These are phyloP conservation scores for Gymnoscopelus braueri DNA, from an alignment of 2,797 vertebrate species.

Conservation along the genomic window DNA sequence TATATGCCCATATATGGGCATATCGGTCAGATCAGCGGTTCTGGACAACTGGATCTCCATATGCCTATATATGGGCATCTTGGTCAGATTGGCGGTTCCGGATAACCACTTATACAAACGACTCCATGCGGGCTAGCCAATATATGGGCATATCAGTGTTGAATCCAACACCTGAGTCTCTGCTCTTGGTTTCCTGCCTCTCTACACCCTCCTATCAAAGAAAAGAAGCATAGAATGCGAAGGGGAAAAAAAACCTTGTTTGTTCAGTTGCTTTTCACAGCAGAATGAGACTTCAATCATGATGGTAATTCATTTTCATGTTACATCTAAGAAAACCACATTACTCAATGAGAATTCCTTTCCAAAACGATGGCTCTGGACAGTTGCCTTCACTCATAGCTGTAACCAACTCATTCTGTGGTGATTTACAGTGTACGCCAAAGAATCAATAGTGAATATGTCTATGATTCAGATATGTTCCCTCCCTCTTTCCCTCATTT, in stretches of 20 bases:
- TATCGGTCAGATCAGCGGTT: no score
- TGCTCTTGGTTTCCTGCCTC: no score
- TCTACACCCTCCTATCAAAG: no score
- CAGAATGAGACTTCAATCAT: constrained; percentile 4
- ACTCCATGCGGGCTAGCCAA: no score
- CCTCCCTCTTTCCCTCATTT: not conserved
- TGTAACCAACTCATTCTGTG: not conserved
- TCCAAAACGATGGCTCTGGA: not conserved
- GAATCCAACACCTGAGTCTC: no score
- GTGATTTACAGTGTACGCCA: constrained; percentile 34
- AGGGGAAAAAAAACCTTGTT: not conserved
- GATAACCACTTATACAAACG: no score
- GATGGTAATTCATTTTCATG: not conserved
- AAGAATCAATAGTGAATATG: not conserved
- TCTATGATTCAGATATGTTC: not conserved
- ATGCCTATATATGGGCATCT: no score
- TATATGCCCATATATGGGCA: no score
- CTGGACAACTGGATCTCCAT: no score
- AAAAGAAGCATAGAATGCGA: no score
- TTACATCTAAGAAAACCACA: not conserved
- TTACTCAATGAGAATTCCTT: not conserved
- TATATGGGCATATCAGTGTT: no score
- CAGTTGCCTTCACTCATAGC: not conserved
- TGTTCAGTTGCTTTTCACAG: constrained; percentile 16
- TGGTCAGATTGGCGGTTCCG: no score